Conservation (phyloP, 2,113 vertebrate species). For the Andinoacara biseriatus region DNA sequence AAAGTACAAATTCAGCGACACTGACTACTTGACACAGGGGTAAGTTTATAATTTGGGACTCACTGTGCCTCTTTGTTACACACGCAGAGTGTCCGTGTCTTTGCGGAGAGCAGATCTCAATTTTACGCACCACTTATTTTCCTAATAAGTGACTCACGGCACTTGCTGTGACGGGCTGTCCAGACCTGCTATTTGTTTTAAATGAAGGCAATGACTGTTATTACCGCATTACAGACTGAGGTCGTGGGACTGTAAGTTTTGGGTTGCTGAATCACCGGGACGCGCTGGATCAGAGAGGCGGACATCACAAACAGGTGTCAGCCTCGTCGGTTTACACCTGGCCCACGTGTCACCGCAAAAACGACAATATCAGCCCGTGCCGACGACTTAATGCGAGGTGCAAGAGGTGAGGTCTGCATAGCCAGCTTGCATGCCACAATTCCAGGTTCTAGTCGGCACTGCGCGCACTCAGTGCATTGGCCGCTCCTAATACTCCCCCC, state of each 20-base stretch:
- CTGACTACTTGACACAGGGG: constrained; percentile 50
- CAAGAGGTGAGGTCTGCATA: constrained; percentile 23
- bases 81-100: background rate
- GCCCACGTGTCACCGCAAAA: background rate
- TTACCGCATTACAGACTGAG: constrained; percentile 24
- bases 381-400: constrained; percentile 41
- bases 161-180: background rate
- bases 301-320: constrained; percentile 67
- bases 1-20: constrained; percentile 3
- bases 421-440: background rate
- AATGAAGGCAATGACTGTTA: constrained; percentile 37
- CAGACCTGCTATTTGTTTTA: constrained; percentile 31
- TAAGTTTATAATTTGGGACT: constrained; percentile 57
- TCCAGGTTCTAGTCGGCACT: background rate
- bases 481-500: constrained; percentile 44
- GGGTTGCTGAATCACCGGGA: constrained; percentile 28
- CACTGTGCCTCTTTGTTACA: constrained; percentile 7
- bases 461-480: background rate
- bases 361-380: background rate
- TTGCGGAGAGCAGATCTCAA: constrained; percentile 1
- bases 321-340: constrained; percentile 44
- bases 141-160: background rate
- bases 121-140: constrained; percentile 57
- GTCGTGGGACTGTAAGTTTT: constrained; percentile 18
- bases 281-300: constrained; percentile 31